phyloP scores from a whole-genome alignment of 2,113 vertebrate genomes.

The Pygoscelis antarcticus region DNA sequence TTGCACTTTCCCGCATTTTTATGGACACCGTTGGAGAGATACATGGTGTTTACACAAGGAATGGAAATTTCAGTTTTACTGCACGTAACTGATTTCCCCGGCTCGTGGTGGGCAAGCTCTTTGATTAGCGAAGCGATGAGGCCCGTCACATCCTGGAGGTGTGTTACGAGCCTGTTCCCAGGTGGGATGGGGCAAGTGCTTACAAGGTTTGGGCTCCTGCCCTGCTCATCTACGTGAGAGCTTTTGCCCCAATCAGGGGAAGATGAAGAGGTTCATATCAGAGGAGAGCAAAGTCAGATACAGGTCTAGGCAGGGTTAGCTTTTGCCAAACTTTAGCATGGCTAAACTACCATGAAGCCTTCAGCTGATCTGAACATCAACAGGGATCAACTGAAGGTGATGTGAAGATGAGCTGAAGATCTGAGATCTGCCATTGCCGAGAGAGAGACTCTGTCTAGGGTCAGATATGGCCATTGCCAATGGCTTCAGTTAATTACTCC shows the following conservation, averaged over 20 bases:
- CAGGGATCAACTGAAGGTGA: background rate
- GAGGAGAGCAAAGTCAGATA: background rate
- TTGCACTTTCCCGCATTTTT: conserved; percentile 43
- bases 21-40: conserved; percentile 50
- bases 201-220: background rate
- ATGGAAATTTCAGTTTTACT: conserved; percentile 49
- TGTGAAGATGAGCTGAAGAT: background rate
- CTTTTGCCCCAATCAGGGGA: background rate
- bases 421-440: background rate
- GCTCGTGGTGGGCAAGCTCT: background rate
- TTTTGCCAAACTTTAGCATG: background rate
- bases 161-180: background rate
- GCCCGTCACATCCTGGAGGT: rapidly evolving
- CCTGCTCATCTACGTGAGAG: rapidly evolving
- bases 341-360: background rate
- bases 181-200: background rate
- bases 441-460: background rate
- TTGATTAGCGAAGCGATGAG: background rate
- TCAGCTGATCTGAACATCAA: background rate
- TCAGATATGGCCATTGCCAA: background rate
- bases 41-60: conserved; percentile 60
- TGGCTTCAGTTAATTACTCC: background rate
- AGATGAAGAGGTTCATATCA: background rate
- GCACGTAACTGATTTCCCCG: background rate
- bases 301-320: background rate